phyloP scores from a whole-genome alignment of 2,113 vertebrate genomes.

The Agapornis roseicollis region DNA sequence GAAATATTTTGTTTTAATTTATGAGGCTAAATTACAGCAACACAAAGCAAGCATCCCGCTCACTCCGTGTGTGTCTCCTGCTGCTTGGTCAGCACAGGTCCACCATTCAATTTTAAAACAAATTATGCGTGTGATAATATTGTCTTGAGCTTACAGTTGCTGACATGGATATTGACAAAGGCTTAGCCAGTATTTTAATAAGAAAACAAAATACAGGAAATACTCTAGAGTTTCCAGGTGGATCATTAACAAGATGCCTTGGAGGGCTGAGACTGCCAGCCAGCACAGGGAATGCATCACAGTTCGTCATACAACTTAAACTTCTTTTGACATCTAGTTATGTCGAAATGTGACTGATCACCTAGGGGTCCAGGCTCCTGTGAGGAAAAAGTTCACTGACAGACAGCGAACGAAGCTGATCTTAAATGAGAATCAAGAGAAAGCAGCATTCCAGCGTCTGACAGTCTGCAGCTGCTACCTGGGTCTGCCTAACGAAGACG shows the following conservation, averaged over 20 bases:
- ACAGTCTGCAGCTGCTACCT: conserved; percentile 94
- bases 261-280: conserved; percentile 74
- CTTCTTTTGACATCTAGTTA: conserved; percentile 87
- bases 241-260: conserved; percentile 88
- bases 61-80: background rate
- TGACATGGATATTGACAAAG: conserved; percentile 92
- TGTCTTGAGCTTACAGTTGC: conserved; percentile 88
- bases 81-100: conserved; percentile 80
- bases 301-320: conserved; percentile 80
- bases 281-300: conserved; percentile 72
- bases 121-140: conserved; percentile 93
- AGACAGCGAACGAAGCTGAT: conserved; percentile 80
- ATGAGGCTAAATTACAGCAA: background rate
- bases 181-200: conserved; percentile 93
- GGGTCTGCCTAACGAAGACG: conserved; percentile 89
- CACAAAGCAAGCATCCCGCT: background rate
- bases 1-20: conserved; percentile 43
- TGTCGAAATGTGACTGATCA: conserved; percentile 85
- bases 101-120: conserved; percentile 84
- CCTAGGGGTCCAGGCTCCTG: conserved; percentile 85
- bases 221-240: conserved; percentile 81
- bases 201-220: conserved; percentile 93
- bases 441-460: conserved; percentile 79
- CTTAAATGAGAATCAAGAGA: conserved; percentile 92
- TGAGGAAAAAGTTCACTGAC: conserved; percentile 88